Evolutionary conservation across 2,888 invertebrate genomes (phyloP).

Genomic region (Hymenopus coronatus): DNA sequence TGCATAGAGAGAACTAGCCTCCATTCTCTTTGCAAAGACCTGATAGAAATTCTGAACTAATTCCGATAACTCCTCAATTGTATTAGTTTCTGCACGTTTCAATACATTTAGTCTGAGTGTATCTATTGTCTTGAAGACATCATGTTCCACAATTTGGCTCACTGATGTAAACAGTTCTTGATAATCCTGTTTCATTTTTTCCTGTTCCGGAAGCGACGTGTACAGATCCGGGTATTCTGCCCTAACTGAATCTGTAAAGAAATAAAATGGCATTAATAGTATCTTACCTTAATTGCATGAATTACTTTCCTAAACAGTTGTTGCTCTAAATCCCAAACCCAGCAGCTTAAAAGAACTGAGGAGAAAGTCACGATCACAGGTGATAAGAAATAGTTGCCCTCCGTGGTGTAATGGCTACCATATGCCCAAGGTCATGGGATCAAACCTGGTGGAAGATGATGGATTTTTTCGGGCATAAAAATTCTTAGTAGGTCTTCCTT

Average conservation of each 20-base stretch:
- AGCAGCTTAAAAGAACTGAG: too few relatives aligned
- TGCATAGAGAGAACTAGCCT: constrained; percentile 61
- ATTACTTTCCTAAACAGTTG: too few relatives aligned
- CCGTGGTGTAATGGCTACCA: too few relatives aligned
- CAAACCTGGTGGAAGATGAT: too few relatives aligned
- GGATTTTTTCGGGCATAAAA: too few relatives aligned
- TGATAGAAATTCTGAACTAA: constrained; percentile 89
- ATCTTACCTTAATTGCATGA: too few relatives aligned
- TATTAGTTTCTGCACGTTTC: constrained; percentile 57
- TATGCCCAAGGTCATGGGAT: too few relatives aligned
- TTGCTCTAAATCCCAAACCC: too few relatives aligned
- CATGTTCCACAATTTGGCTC: constrained; percentile 52
- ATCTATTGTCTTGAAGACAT: constrained; percentile 67
- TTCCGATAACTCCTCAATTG: constrained; percentile 84
- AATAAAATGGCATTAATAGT: too few relatives aligned
- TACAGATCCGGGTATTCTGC: constrained; percentile 36
- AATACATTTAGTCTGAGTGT: constrained; percentile 63
- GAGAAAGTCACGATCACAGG: too few relatives aligned
- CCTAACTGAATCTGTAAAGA: constrained; percentile 33
- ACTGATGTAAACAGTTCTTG: constrained; percentile 50
- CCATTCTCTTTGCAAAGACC: constrained; percentile 69
- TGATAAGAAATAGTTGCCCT: too few relatives aligned
- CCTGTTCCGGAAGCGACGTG: constrained; percentile 40
- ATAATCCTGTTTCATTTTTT: constrained; percentile 46
- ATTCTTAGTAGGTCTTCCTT: too few relatives aligned